Conservation (phyloP, 2,797 vertebrate genomes). For the Euphonia xanthogaster region DNA sequence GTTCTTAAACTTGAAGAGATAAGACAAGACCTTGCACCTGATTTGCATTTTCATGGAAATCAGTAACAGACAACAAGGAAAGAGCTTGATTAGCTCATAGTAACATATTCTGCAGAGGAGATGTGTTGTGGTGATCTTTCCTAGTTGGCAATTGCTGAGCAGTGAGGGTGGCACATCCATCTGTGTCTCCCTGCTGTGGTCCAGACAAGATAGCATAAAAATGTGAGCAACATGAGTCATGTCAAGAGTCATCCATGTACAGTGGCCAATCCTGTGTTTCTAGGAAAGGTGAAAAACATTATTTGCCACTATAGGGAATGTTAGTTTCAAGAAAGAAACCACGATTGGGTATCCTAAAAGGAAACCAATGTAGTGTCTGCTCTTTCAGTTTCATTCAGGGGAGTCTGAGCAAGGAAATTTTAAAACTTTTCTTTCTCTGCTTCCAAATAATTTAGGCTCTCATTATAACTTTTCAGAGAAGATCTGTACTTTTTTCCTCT, state of each 20-base stretch:
- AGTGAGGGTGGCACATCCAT: rapidly evolving
- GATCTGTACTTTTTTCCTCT: background rate
- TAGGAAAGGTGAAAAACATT: background rate
- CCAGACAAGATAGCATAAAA: background rate
- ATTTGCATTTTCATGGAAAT: background rate
- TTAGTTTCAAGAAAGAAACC: background rate
- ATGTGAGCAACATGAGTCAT: background rate
- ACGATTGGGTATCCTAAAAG: rapidly evolving
- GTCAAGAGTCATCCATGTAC: background rate
- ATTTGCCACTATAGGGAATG: background rate
- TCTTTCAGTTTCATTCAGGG: background rate
- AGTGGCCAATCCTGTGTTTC: background rate
- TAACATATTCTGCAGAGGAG: background rate
- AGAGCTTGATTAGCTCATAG: background rate
- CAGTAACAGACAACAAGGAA: background rate
- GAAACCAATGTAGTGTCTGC: background rate
- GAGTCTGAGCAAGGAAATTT: background rate
- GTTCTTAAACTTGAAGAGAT: background rate
- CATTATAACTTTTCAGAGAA: background rate
- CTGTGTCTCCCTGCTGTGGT: background rate
- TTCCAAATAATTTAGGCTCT: background rate
- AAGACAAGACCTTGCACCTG: background rate
- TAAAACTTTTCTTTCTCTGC: background rate
- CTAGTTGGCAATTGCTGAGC: background rate
- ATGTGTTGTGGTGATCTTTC: background rate